Base-by-base conservation (phyloP, 2,888 invertebrate species). In the Apodemia mormo region DNA sequence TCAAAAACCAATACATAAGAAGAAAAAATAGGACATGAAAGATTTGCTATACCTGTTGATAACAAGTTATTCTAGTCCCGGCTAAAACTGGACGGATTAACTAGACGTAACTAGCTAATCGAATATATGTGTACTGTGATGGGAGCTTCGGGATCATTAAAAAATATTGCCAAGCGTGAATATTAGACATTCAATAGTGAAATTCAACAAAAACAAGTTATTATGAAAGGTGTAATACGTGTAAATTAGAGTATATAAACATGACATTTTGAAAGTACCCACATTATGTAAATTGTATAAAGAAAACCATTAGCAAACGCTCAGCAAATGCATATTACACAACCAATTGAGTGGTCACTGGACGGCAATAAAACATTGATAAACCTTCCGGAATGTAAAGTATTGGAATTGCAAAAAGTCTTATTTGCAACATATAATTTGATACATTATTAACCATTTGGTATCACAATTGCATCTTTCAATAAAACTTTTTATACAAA, bases 251-350 rank as follows among this genome's bases (percentile, higher is more conserved):
- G 58, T 58, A 58, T 58, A 33, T 58, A 58, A 58, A 58, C 58
- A 58, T 58, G 58, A 58, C 58, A 58, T 56, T 58, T 58, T 58
- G 58, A 58, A 58, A 58, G 58, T 58, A 56, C 56, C 33, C 30
- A 58, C 30, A 30, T 58, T 58, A 58, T 61, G 61, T 61, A 61
- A 61, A 61, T 61, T 61, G 61, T 61, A 61, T 61, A 61, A 61
- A 61, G 61, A 61, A 61, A 61, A 61, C 61, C 61, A 61, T 61
- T 61, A 61, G 61, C 33, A 61, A 61, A 61, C 33, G 58, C 29
- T 29, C 61, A 30, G 61, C 33, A 61, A 61, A 61, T 61, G 61
- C 61, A 33, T 33, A 61, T 61, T 61, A 61, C 61, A 61, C 61
- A 61, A 61, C 61, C 30, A 12, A 61, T 30, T 61, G 61, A 61